Evolutionary conservation across 2,797 vertebrate genomes (phyloP), one percentile per base, ranked within the genome.

Genomic region (Valencia hispanica): DNA sequence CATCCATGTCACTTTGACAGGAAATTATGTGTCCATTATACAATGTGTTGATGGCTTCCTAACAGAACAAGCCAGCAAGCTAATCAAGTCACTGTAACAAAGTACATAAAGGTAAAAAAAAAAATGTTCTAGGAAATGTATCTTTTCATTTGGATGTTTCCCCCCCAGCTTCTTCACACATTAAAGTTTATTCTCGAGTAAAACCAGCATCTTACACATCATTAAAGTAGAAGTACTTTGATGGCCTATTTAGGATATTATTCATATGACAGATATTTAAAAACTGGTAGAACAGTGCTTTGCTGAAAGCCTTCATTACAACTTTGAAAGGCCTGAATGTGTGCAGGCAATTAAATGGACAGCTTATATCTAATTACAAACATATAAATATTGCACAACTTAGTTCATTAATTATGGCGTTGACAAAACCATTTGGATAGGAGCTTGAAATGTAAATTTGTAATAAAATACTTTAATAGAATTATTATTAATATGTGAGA

Each of bases 401-500:
- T 79, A 71, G 63, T 70, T 79, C 50, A 74, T 78, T 75, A 63
- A 66, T 78, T 48, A 83, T 22, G 11, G 32, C 73, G 41, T 47
- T 68, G 65, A 70, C 34, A 65, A 73, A 78, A 75, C 61, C 20
- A 12, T n/a, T 39, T 69, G 14, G 47, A 51, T 10, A 20, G 50
- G 71, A 72, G 74, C 69, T 72, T 18, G 11, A 65, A 73, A 82
- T 50, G 70, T 68, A 55, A 27, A 11, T 30, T 79, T 43, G 43
- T 71, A 65, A 73, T 59, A 88, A 77, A 27, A 69, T 43, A 22
- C 72, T 57, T 18, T 43, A 47, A 20, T 34, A 5, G 15, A 75
- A 43, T 74, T 61, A 47, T 73, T 69, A 78, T 59, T 63, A 74
- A 79, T 79, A 65, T 55, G 74, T 83, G 75, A 83, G 68, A 81